These are phyloP conservation scores for Athalia rosae DNA, from an alignment of 2,888 invertebrate genomes.

Conservation along the genomic window DNA sequence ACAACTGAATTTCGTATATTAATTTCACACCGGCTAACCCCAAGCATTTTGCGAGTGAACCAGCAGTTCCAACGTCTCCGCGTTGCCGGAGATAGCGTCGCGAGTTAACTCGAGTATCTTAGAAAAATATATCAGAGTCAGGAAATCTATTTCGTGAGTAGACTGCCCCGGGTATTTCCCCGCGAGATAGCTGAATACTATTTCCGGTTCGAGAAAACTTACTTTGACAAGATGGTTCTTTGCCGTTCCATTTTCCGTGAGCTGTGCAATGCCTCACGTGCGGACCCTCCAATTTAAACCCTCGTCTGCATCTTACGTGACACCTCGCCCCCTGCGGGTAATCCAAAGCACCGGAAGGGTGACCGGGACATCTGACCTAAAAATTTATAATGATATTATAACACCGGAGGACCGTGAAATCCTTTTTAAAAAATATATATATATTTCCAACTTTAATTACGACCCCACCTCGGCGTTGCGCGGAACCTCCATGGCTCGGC, in stretches of 20 bases:
- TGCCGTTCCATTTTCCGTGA: conserved; percentile 75
- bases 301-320: conserved; percentile 75
- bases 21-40: not conserved
- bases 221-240: conserved; percentile 75
- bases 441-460: conserved; percentile 44
- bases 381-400: conserved; percentile 25
- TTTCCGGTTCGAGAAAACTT: conserved; percentile 64
- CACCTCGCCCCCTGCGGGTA: conserved; percentile 74
- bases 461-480: conserved; percentile 63
- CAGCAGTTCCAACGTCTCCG: too few relatives aligned
- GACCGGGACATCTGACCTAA: conserved; percentile 69
- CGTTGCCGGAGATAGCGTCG: too few relatives aligned
- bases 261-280: conserved; percentile 75
- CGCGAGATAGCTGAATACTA: not conserved
- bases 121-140: conserved; percentile 22
- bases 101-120: too few relatives aligned
- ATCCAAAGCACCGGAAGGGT: conserved; percentile 62
- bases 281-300: conserved; percentile 76
- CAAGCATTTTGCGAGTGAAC: too few relatives aligned
- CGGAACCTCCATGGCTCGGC: conserved; percentile 62
- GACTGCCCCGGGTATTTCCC: not conserved
- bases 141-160: conserved; percentile 31
- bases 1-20: conserved; percentile 27
- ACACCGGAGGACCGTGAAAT: conserved; percentile 15
- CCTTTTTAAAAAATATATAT: conserved; percentile 44